Conservation (phyloP, 1,140 invertebrate genomes). For the Bombyx mori region DNA sequence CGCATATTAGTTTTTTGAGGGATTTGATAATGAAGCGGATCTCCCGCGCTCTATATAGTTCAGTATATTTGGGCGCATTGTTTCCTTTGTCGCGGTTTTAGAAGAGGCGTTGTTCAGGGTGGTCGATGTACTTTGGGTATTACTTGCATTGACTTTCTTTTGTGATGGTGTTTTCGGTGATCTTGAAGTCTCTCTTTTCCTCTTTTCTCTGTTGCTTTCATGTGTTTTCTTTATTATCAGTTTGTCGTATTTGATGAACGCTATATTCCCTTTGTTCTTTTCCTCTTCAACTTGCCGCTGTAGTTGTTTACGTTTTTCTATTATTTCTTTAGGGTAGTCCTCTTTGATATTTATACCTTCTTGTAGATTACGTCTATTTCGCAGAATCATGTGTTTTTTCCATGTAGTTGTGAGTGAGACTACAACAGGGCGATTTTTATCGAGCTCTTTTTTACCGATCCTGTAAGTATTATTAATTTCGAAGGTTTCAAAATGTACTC, state of each 20-base stretch:
- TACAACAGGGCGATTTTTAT: conserved; percentile 11
- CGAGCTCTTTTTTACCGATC: conserved; percentile 6
- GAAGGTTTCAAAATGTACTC: conserved; percentile 8
- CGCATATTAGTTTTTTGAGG: conserved; percentile 9
- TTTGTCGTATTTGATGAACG: conserved; percentile 18
- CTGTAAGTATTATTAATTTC: conserved; percentile 13
- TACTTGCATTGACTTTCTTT: conserved; percentile 3
- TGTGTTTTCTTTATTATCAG: conserved; percentile 10
- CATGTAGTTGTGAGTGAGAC: conserved; percentile 9
- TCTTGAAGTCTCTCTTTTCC: conserved; percentile 14
- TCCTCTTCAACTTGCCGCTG: conserved; percentile 15
- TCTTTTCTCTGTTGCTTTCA: conserved; percentile 8
- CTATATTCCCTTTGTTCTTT: conserved; percentile 16
- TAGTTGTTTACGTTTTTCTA: conserved; percentile 16
- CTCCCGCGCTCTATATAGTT: conserved; percentile 14
- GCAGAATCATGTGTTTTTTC: conserved; percentile 16
- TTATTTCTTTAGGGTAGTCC: conserved; percentile 17
- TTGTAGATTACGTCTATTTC: conserved; percentile 9
- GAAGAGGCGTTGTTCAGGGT: conserved; percentile 7
- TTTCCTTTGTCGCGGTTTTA: conserved; percentile 9
- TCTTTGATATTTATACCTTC: conserved; percentile 12
- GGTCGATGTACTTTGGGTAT: not conserved
- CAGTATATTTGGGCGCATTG: conserved; percentile 10
- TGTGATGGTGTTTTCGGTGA: conserved; percentile 12
- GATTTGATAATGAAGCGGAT: conserved; percentile 5